These are phyloP conservation scores for Petaurus breviceps DNA, from an alignment of 2,113 vertebrate species.

Conservation along the genomic window DNA sequence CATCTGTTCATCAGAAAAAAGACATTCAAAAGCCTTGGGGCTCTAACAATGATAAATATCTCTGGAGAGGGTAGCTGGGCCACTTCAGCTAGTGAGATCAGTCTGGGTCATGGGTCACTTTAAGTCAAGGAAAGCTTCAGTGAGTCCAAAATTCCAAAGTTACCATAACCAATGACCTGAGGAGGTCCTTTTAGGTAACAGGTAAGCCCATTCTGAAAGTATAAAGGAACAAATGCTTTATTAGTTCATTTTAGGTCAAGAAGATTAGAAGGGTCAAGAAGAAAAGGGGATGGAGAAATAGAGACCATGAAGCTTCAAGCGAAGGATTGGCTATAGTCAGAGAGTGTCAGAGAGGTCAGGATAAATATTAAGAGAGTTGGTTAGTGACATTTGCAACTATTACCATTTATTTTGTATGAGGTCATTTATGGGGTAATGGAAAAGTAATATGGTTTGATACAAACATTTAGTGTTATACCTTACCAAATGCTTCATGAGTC, in stretches of 20 bases:
- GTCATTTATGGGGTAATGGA: neutral
- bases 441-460: neutral
- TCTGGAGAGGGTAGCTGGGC: neutral
- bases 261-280: neutral
- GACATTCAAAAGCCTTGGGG: neutral
- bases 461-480: neutral
- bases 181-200: neutral
- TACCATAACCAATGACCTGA: neutral
- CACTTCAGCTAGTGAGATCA: neutral
- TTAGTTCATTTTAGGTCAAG: neutral
- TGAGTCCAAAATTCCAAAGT: conserved; percentile 9
- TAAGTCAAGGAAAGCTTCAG: neutral
- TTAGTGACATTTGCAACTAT: neutral
- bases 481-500: neutral
- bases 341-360: neutral
- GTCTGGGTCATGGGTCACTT: neutral
- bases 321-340: neutral
- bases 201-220: neutral
- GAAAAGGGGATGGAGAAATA: conserved; percentile 7
- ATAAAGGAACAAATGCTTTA: neutral
- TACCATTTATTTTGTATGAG: neutral
- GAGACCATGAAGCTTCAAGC: neutral
- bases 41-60: conserved; percentile 16
- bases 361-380: neutral
- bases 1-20: conserved; percentile 17